Base-by-base conservation (phyloP, 2,797 vertebrate species). In the Leptatherina wallacei region DNA sequence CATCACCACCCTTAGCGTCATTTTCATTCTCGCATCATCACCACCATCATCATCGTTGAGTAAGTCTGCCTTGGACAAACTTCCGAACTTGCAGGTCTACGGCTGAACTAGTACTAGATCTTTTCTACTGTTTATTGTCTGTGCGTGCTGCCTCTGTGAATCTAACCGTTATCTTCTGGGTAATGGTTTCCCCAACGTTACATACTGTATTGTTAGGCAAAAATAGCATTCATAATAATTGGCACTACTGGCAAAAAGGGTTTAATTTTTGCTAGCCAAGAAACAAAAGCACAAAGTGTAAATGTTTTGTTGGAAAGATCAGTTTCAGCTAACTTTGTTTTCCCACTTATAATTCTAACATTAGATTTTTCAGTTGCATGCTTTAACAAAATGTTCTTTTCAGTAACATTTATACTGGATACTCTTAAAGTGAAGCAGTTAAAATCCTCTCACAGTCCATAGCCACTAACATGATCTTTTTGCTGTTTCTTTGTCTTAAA, bases 391-490 rank as follows among this genome's bases (percentile, higher is more conserved):
- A 98, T 95, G 95, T 96, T 97, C 96, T 96, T 96, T 96, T 97
- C 95, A 95, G 96, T 98, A 98, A 99, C 97, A 98, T 96, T 96
- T 97, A 98, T 97, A 93, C 89, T 97, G 97, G 97, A 96, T 97
- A 96, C 95, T 98, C 96, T 98, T 97, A 97, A 97, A 97, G 96
- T 98, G 96, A 98, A 98, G 97, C 96, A 95, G 95, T 96, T 97
- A 96, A 96, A 97, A 96, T 97, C 96, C 96, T 97, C 97, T 97
- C 96, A 97, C 96, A 98, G 97, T 98, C 96, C 96, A 94, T 96
- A 96, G 96, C 96, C 97, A 97, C 97, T 98, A 98, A 98, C 95
- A 95, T 96, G 94, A 96, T 96, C 96, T 97, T 95, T 97, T 96
- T 97, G 97, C 92, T 96, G 96, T 96, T 96, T 97, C 95, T 96